Evolutionary conservation across 2,113 vertebrate species (phyloP).

Genomic region (Proterorhinus semilunaris): DNA sequence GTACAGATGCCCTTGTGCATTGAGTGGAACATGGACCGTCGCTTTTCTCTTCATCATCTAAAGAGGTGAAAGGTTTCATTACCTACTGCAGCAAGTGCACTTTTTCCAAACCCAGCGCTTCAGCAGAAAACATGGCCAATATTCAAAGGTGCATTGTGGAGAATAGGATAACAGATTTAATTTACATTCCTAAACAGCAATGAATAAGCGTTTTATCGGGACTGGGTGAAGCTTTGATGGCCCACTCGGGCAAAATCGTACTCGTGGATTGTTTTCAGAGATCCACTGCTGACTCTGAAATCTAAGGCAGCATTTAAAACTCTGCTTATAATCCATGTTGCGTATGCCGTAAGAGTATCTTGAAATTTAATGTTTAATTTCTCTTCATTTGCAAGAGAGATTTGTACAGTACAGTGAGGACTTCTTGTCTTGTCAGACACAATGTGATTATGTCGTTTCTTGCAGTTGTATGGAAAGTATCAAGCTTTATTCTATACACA

Average conservation of each 20-base stretch:
- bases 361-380: no score
- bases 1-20: conserved; percentile 28
- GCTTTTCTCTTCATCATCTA: conserved; percentile 18
- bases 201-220: conserved; percentile 23
- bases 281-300: conserved; percentile 11
- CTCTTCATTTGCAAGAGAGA: no score
- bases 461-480: no score
- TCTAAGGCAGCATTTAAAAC: no score
- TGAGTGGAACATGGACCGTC: neutral
- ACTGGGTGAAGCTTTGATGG: neutral
- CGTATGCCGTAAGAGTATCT: no score
- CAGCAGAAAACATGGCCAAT: neutral
- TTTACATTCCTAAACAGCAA: conserved; percentile 16
- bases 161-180: conserved; percentile 19
- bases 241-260: neutral
- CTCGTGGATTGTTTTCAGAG: conserved; percentile 32
- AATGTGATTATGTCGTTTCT: no score
- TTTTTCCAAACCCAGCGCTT: conserved; percentile 17
- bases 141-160: conserved; percentile 15
- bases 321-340: no score
- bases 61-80: conserved; percentile 16
- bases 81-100: conserved; percentile 3
- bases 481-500: neutral
- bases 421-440: no score
- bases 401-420: no score